Percentiles rank a stretch among this genome's conserved stretches.
Evolutionary conservation across 2,797 vertebrate genomes (phyloP).

Genomic region (Aselliscus stoliczkanus): DNA sequence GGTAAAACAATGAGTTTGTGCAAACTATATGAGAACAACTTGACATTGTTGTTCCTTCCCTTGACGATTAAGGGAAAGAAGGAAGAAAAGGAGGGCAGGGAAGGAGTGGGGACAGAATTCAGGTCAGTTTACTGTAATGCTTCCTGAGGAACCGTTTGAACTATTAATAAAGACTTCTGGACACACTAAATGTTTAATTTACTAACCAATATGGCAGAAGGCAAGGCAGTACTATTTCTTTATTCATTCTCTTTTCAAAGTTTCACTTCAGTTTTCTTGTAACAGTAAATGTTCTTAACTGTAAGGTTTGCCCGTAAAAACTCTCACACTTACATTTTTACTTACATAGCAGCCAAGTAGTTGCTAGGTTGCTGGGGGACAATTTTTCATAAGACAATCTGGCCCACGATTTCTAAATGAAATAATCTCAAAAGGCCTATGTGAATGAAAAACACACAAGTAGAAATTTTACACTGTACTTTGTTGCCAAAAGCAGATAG

Average conservation of each 20-base stretch:
- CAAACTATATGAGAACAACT: not conserved
- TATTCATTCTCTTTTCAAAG: conserved; percentile 15
- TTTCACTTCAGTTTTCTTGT: not conserved
- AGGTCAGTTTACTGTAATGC: not conserved
- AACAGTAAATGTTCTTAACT: conserved; percentile 3
- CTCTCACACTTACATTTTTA: conserved; percentile 4
- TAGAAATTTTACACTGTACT: conserved; percentile 19
- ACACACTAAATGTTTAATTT: not conserved
- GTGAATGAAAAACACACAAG: conserved; percentile 32
- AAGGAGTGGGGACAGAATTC: not conserved
- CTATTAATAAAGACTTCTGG: conserved; percentile 20
- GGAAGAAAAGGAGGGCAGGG: not conserved
- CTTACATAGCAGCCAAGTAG: not conserved
- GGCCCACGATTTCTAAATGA: not conserved
- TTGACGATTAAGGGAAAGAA: not conserved
- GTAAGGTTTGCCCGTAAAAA: conserved; percentile 21
- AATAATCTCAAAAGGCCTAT: conserved; percentile 47
- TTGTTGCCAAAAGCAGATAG: conserved; percentile 26
- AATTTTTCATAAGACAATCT: conserved; percentile 33
- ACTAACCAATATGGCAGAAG: not conserved
- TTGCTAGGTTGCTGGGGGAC: not conserved
- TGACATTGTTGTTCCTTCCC: not conserved
- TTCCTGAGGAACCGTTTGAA: not conserved
- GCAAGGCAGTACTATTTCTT: not conserved
- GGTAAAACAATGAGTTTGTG: not conserved